phyloP scores from a whole-genome alignment of 2,888 invertebrate species.

The Gastracanthus pulcherrimus region DNA sequence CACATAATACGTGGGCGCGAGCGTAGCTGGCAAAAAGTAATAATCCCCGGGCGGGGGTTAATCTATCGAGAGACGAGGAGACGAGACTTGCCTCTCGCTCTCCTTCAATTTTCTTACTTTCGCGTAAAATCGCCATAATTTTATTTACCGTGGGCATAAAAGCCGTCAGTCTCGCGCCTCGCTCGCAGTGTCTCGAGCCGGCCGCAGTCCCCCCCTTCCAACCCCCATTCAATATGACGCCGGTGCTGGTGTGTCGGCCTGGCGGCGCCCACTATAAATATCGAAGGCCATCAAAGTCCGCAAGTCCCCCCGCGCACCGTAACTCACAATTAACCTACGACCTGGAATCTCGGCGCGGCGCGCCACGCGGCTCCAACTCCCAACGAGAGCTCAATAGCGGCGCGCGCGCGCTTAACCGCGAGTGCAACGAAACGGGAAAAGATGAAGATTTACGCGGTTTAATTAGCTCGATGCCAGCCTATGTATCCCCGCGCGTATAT shows the following conservation, averaged over 20 bases:
- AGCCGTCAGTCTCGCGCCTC: conserved; percentile 11
- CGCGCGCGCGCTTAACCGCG: neutral
- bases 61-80: conserved; percentile 27
- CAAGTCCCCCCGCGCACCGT: conserved; percentile 10
- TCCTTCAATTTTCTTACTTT: conserved; percentile 37
- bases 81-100: neutral
- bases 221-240: conserved; percentile 26
- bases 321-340: conserved; percentile 52
- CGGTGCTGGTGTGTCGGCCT: neutral
- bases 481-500: neutral
- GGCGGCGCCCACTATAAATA: conserved; percentile 29
- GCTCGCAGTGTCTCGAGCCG: neutral
- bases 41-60: conserved; percentile 41
- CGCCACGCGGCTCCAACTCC: too few species aligned
- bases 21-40: conserved; percentile 31
- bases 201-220: neutral
- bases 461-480: conserved; percentile 37
- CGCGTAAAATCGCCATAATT: conserved; percentile 54
- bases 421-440: conserved; percentile 6
- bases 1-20: neutral
- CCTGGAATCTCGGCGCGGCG: conserved; percentile 38
- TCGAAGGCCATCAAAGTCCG: conserved; percentile 46
- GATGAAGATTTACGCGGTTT: conserved; percentile 57
- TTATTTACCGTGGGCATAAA: conserved; percentile 50
- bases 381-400: too few species aligned